Conservation (phyloP, 2,888 invertebrate species). For the Myopa testacea region DNA sequence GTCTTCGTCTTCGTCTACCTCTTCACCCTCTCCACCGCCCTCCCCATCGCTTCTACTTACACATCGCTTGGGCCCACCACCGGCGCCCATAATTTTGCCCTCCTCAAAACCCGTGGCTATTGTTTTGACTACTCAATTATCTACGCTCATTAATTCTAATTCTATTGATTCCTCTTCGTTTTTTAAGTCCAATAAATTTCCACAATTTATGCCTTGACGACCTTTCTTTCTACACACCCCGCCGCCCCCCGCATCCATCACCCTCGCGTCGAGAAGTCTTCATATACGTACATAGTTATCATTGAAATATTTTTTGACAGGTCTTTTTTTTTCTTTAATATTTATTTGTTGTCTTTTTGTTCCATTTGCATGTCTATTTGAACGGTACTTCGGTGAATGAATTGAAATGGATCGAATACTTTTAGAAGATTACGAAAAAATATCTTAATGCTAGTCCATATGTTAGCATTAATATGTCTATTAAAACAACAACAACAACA, state of each 20-base stretch:
- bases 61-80: background rate
- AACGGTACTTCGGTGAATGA: conserved; percentile 11
- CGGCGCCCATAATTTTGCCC: background rate
- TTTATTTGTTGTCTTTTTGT: background rate
- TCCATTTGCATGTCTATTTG: background rate
- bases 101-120: background rate
- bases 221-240: background rate
- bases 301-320: background rate
- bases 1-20: background rate
- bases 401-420: background rate
- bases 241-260: background rate
- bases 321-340: background rate
- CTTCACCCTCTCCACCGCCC: background rate
- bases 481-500: conserved; percentile 3
- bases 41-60: background rate
- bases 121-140: conserved; percentile 39
- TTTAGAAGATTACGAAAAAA: background rate
- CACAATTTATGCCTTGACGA: background rate
- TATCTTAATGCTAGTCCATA: background rate
- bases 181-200: background rate
- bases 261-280: background rate
- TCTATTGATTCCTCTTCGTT: background rate
- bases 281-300: background rate
- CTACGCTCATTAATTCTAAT: conserved; percentile 1
- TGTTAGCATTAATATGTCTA: conserved; percentile 24